Evolutionary conservation across 1,140 invertebrate genomes (phyloP).

Genomic region (Heterodera schachtii): DNA sequence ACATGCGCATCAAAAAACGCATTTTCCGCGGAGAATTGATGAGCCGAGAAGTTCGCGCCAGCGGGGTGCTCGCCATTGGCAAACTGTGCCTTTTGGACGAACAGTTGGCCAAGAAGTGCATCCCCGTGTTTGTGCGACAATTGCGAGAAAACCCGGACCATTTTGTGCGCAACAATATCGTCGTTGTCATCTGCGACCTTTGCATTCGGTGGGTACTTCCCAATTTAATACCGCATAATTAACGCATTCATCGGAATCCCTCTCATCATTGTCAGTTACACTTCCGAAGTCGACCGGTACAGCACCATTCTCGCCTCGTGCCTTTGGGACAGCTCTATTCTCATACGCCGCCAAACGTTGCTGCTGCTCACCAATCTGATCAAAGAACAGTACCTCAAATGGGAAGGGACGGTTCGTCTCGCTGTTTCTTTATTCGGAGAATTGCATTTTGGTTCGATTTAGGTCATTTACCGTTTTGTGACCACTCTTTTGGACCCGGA

Average conservation of each 20-base stretch:
- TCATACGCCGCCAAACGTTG: slow-evolving; percentile 67
- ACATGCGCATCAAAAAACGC: slow-evolving; percentile 32
- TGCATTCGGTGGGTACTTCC: slow-evolving; percentile 64
- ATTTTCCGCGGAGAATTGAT: slow-evolving; percentile 35
- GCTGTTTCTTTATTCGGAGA: background rate
- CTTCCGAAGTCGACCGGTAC: slow-evolving; percentile 66
- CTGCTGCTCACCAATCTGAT: slow-evolving; percentile 67
- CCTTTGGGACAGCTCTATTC: slow-evolving; percentile 64
- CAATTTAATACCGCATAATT: background rate
- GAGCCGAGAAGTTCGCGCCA: slow-evolving; percentile 38
- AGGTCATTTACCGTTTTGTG: slow-evolving; percentile 67
- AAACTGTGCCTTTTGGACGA: slow-evolving; percentile 59
- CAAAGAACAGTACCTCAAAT: slow-evolving; percentile 66
- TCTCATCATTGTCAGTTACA: slow-evolving; percentile 61
- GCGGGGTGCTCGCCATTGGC: slow-evolving; percentile 40
- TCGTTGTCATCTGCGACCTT: slow-evolving; percentile 67
- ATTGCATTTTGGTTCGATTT: slow-evolving; percentile 2
- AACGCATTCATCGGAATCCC: background rate
- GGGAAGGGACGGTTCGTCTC: slow-evolving; percentile 63
- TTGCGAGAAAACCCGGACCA: slow-evolving; percentile 64
- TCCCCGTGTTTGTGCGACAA: slow-evolving; percentile 66
- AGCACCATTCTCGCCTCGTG: slow-evolving; percentile 66
- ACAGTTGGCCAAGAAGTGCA: slow-evolving; percentile 66
- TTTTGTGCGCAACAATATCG: slow-evolving; percentile 67
- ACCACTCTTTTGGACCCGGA: slow-evolving; percentile 65